phyloP scores from a whole-genome alignment of 2,888 invertebrate genomes.

The Pyrocoelia pectoralis region DNA sequence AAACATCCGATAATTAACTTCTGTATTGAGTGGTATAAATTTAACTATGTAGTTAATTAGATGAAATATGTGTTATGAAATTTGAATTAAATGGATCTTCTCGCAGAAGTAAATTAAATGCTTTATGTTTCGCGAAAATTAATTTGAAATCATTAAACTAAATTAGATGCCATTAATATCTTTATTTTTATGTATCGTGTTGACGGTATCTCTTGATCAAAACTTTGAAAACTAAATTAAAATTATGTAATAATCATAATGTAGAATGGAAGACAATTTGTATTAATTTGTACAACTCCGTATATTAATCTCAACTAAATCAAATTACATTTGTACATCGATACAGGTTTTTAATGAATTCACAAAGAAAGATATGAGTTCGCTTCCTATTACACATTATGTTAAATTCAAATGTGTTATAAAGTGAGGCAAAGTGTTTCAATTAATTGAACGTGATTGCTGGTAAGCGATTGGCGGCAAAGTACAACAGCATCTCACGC shows the following conservation, averaged over 20 bases:
- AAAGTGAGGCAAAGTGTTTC: constrained; percentile 30
- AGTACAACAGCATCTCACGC: constrained; percentile 36
- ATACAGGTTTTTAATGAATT: not conserved
- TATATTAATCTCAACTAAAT: not conserved
- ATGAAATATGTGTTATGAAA: no score
- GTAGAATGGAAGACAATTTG: not conserved
- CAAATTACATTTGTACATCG: not conserved
- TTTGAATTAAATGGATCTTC: no score
- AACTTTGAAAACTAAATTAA: not conserved
- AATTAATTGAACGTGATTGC: constrained; percentile 42
- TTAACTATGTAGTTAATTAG: no score
- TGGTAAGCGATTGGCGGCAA: constrained; percentile 38
- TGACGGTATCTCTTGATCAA: not conserved
- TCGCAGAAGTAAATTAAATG: no score
- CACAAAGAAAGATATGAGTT: not conserved
- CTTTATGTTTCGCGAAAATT: no score
- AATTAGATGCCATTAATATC: not conserved
- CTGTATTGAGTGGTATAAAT: no score
- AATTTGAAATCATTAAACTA: not conserved
- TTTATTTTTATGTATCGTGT: not conserved
- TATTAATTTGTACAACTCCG: constrained; percentile 1
- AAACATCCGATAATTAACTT: no score
- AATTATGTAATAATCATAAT: constrained; percentile 1
- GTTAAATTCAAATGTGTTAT: not conserved
- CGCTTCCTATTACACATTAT: not conserved